These are phyloP conservation scores for Chiridota heheva DNA, from an alignment of 35 echinoderm and acorn worm species.

Conservation along the genomic window DNA sequence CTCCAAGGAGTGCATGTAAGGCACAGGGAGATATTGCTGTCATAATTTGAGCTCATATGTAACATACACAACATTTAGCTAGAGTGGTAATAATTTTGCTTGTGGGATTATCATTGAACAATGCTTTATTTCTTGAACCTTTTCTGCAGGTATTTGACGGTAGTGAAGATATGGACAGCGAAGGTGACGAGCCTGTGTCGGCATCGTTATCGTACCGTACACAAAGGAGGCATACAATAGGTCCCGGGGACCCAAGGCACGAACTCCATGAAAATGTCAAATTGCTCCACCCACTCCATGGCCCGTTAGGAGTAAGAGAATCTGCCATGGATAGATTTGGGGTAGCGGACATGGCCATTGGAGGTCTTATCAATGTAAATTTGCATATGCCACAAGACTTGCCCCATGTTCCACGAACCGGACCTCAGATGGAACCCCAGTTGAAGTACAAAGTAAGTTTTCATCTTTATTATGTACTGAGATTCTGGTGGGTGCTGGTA, in stretches of 20 bases:
- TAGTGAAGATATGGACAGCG: constrained; percentile 84
- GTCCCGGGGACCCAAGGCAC: constrained; percentile 67
- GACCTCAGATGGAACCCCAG: constrained; percentile 52
- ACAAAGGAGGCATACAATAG: constrained; percentile 75
- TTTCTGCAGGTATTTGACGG: constrained; percentile 40
- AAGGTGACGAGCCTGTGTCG: constrained; percentile 75
- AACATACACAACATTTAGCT: too few species aligned
- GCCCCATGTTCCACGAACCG: constrained; percentile 38
- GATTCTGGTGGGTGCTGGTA: too few species aligned
- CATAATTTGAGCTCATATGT: too few species aligned
- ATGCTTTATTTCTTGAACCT: background rate
- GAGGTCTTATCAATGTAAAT: constrained; percentile 37
- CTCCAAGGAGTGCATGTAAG: too few species aligned
- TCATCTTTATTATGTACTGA: background rate
- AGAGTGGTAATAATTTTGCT: too few species aligned
- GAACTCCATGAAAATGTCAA: constrained; percentile 56
- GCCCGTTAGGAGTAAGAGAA: background rate
- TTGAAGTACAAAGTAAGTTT: constrained; percentile 74
- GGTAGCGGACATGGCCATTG: background rate
- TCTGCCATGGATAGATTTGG: background rate
- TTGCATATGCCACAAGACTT: constrained; percentile 84
- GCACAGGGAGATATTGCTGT: too few species aligned
- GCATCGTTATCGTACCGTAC: constrained; percentile 72
- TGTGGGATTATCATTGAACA: too few species aligned
- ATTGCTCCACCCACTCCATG: background rate